Percentiles rank a stretch among this genome's conserved stretches.
Evolutionary conservation across 1,140 invertebrate genomes (phyloP).

Genomic region (Yoshiicerus persimilis): DNA sequence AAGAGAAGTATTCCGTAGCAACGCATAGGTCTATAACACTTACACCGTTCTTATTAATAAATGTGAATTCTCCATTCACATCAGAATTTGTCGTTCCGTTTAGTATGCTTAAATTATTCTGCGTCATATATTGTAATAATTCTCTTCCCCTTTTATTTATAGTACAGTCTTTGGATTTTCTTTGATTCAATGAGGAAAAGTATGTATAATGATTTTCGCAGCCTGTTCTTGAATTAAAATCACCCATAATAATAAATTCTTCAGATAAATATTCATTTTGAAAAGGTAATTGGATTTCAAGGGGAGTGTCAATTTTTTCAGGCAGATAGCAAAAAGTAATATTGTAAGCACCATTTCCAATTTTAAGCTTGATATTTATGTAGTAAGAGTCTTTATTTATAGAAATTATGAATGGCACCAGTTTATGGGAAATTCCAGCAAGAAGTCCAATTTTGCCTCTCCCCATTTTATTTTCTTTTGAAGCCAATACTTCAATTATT

Average conservation of each 20-base stretch:
- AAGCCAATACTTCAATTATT: neutral
- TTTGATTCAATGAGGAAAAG: neutral
- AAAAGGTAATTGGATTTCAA: neutral
- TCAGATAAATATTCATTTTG: neutral
- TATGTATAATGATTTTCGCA: neutral
- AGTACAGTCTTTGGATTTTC: neutral
- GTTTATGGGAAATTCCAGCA: neutral
- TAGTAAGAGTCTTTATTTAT: neutral
- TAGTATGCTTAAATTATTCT: neutral
- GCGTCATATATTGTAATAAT: too few relatives aligned
- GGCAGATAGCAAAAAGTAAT: neutral
- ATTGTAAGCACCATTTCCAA: neutral
- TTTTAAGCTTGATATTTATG: neutral
- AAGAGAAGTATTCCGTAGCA: neutral
- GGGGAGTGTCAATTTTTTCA: neutral
- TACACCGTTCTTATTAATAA: neutral
- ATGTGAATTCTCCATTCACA: neutral
- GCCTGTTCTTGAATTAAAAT: neutral
- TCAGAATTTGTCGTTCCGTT: neutral
- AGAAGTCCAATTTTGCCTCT: neutral
- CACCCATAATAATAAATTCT: neutral
- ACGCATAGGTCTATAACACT: neutral
- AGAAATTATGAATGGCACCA: neutral
- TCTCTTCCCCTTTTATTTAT: too few relatives aligned
- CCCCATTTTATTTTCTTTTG: neutral